Evolutionary conservation across 2,888 invertebrate genomes (phyloP).

Genomic region (Lycocerus yunnanus): DNA sequence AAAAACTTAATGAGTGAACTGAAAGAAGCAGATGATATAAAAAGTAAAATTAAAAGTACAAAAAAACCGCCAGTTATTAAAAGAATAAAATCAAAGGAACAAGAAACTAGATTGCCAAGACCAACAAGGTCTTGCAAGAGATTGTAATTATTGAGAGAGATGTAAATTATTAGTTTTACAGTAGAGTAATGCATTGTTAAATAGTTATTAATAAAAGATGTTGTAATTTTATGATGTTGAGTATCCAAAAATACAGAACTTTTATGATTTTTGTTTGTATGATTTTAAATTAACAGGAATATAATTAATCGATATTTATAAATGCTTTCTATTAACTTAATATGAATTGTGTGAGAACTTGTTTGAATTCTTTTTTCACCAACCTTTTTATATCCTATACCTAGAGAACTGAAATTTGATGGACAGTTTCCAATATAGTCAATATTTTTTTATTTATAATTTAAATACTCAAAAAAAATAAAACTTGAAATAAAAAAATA

Average conservation of each 20-base stretch:
- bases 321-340: too few relatives aligned
- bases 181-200: neutral
- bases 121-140: neutral
- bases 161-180: neutral
- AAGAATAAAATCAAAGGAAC: neutral
- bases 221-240: neutral
- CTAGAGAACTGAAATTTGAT: too few relatives aligned
- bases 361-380: too few relatives aligned
- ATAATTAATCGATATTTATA: too few relatives aligned
- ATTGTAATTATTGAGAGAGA: neutral
- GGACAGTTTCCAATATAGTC: too few relatives aligned
- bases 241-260: neutral
- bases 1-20: slow-evolving; percentile 27
- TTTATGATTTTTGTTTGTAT: neutral
- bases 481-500: too few relatives aligned
- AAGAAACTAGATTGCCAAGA: neutral
- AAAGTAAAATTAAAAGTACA: neutral
- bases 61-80: too few relatives aligned
- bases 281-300: too few relatives aligned
- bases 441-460: too few relatives aligned
- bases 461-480: too few relatives aligned
- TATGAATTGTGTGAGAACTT: too few relatives aligned
- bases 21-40: slow-evolving; percentile 11
- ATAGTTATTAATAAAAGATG: neutral
- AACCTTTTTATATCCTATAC: too few relatives aligned